phyloP scores from a whole-genome alignment of 1,140 invertebrate species.

The Colletes latitarsis region DNA sequence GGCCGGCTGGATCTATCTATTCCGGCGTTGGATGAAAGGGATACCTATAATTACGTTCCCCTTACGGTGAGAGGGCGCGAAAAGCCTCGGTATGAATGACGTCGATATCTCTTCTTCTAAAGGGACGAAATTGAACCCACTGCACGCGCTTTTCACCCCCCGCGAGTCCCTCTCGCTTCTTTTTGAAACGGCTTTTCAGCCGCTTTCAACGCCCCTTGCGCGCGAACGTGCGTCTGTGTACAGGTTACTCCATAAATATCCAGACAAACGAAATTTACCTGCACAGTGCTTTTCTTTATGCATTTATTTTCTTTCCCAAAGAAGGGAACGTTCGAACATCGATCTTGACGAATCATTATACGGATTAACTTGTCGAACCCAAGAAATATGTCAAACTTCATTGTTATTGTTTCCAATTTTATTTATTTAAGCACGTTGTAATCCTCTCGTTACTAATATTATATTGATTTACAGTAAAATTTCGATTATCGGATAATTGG shows the following conservation, averaged over 20 bases:
- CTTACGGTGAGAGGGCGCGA: constrained; percentile 58
- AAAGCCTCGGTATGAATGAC: constrained; percentile 66
- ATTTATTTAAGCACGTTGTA: too few relatives aligned
- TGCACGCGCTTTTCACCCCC: constrained; percentile 32
- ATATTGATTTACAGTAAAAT: too few relatives aligned
- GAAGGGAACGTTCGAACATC: too few relatives aligned
- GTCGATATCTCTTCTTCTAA: constrained; percentile 66
- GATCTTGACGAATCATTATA: too few relatives aligned
- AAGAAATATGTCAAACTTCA: too few relatives aligned
- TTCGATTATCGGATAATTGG: too few relatives aligned
- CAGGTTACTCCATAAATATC: constrained; percentile 13
- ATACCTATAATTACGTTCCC: constrained; percentile 70
- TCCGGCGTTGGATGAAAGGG: constrained; percentile 62
- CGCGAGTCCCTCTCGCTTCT: not conserved
- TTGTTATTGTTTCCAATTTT: too few relatives aligned
- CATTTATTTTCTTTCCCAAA: not conserved
- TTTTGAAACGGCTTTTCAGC: constrained; percentile 44
- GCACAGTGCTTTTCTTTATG: not conserved
- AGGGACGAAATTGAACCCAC: constrained; percentile 63
- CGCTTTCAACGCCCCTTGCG: constrained; percentile 12
- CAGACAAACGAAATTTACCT: constrained; percentile 9
- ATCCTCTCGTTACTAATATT: too few relatives aligned
- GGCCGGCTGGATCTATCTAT: constrained; percentile 57
- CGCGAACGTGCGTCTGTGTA: not conserved
- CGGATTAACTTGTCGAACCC: too few relatives aligned